Evolutionary conservation across 2,888 invertebrate genomes (phyloP), one percentile per base, ranked within the genome.

Genomic region (Hirtodrosophila confusa): DNA sequence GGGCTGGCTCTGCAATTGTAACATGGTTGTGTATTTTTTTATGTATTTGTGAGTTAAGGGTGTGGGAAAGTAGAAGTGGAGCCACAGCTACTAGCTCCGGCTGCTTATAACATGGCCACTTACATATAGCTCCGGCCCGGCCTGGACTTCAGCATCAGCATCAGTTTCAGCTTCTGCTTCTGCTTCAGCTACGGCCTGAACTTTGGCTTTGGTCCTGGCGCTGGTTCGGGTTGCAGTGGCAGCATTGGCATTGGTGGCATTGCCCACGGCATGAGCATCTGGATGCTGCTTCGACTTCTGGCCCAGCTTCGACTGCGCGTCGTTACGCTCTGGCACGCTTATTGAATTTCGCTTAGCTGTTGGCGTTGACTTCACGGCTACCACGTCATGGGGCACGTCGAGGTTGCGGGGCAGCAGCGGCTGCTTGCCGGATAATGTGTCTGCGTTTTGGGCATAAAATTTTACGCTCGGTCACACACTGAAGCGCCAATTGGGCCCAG

Each of bases 371-470:
- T 51, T 47, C 37, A 9, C 39, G 40, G 39, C 54, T 35, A 37
- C 56, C 53, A 33, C 37, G n/a, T 67, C 67, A 4, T 55, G 63
- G 17, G 89, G 78, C 63, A 89, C 69, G 9, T 76, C 75, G 3
- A 89, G 75, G 23, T 48, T 76, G 44, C 82, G 82, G 58, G 90
- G 89, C 73, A 89, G 54, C 65, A 64, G 36, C 27, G 90, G 90
- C 53, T 76, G 75, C 41, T 48, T 48, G 4, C 51, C 69, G 70
- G 86, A 70, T 71, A 83, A 86, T 72, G 80, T 86, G 63, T 88
- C 83, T 83, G 74, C 66, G 45, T 69, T 75, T 66, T 60, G 75
- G 75, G 74, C 67, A 80, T 75, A 68, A 80, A 68, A 82, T 82
- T 82, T 66, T 53, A 80, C 74, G 64, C 70, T 61, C 37, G 43